Evolutionary conservation across 2,888 invertebrate genomes (phyloP), one percentile per base, ranked within the genome.

Genomic region (Sarcophaga caerulescens): DNA sequence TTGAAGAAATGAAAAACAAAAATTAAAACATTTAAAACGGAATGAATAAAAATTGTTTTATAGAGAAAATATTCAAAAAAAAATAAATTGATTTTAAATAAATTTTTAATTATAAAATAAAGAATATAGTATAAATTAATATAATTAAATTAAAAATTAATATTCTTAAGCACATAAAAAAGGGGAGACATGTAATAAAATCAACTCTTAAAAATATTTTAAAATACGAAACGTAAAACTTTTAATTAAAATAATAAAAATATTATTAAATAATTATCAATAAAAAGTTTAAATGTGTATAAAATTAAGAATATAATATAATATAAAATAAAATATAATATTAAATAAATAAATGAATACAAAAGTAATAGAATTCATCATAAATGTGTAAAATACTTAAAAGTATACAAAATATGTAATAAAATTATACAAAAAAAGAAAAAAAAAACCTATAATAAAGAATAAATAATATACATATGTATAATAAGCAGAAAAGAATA

Each of bases 341-440:
- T 21, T 4, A 19, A 60, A n/a, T 17, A 60, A 60, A 21, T 17
- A 60, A 21, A 60, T 17, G 5, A 6, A 6, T 35, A 35, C 5
- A 6, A 6, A 35, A 60, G 21, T 60, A n/a, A 4, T 57, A 19
- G 12, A 73, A 80, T 66, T 12, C 3, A 44, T 66, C 66, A 19
- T 63, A 70, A 63, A 21, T 69, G 44, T 45, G 45, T 23, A 35
- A 19, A 77, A 25, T 66, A 69, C 11, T 10, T 68, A 81, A 57
- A 57, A 25, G 57, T 21, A 23, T 21, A 25, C 23, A 73, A 79
- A 14, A 45, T 3, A 59, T 4, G 21, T 12, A 78, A 23, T 6
- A 44, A 62, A 63, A 71, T 65, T 25, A 35, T 45, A 80, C 35
- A 57, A 59, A n/a, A n/a, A n/a, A n/a, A n/a, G n/a, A n/a, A n/a